Percentiles rank a stretch among this genome's conserved stretches.
phyloP scores from a whole-genome alignment of 2,113 vertebrate species.

The Ondatra zibethicus region DNA sequence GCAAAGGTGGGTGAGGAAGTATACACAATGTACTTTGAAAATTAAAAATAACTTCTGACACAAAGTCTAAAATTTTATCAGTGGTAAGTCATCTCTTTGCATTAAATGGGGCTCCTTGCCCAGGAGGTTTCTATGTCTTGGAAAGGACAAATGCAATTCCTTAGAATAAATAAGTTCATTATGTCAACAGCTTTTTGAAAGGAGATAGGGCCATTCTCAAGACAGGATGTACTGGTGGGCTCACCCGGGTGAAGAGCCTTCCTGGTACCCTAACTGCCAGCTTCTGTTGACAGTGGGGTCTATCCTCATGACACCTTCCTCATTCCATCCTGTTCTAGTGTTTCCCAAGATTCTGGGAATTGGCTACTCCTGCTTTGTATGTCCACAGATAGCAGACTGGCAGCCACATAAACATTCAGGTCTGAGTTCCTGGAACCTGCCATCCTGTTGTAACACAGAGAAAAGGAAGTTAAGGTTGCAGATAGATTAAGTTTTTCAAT shows the following conservation, averaged over 20 bases:
- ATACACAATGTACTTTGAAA: slow-evolving; percentile 11
- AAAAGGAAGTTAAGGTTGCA: slow-evolving; percentile 10
- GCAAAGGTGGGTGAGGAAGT: neutral
- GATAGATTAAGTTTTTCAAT: neutral
- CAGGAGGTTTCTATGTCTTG: neutral
- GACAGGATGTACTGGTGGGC: neutral
- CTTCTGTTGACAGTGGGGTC: neutral
- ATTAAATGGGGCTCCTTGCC: neutral
- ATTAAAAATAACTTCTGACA: neutral
- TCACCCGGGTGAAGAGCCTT: neutral
- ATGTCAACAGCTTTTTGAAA: neutral
- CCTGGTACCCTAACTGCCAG: neutral
- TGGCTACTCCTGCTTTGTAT: neutral
- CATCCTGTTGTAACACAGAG: neutral
- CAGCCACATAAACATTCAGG: neutral
- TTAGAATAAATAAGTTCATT: neutral
- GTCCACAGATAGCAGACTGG: neutral
- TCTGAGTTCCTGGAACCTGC: neutral
- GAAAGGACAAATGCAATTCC: neutral
- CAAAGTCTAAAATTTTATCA: neutral
- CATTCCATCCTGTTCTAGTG: neutral
- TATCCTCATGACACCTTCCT: neutral
- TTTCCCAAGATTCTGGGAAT: neutral
- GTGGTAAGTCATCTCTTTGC: neutral
- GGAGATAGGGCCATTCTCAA: neutral